Evolutionary conservation across 2,113 vertebrate genomes (phyloP).

Genomic region (Colossoma macropomum): DNA sequence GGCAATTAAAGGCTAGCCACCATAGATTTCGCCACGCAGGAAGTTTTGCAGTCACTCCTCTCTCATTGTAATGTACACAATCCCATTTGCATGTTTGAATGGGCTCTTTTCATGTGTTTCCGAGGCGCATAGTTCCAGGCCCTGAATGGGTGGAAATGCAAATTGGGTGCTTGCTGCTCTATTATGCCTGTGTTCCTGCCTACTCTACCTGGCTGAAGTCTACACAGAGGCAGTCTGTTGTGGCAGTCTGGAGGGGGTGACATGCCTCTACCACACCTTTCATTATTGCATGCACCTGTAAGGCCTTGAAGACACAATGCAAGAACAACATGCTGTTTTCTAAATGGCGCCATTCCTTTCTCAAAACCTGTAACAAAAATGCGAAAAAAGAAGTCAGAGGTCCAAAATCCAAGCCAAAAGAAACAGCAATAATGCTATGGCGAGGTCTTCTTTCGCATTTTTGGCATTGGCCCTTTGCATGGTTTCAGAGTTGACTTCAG

Average conservation of each 20-base stretch:
- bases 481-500: conserved; percentile 82
- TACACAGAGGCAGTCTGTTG: conserved; percentile 78
- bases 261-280: conserved; percentile 89
- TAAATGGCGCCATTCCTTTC: background rate
- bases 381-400: background rate
- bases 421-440: too few relatives aligned
- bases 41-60: conserved; percentile 89
- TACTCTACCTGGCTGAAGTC: conserved; percentile 91
- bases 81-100: conserved; percentile 94
- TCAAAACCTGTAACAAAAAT: background rate
- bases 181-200: conserved; percentile 87
- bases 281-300: conserved; percentile 94
- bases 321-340: conserved; percentile 49
- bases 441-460: conserved; percentile 1
- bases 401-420: background rate
- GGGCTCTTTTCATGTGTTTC: conserved; percentile 89
- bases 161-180: conserved; percentile 90
- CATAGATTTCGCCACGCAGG: conserved; percentile 83
- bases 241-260: conserved; percentile 65
- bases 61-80: conserved; percentile 89
- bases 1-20: conserved; percentile 86
- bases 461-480: background rate
- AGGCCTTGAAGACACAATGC: conserved; percentile 83
- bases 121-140: conserved; percentile 74
- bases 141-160: conserved; percentile 87